These are phyloP conservation scores for Sander lucioperca DNA, from an alignment of 2,113 vertebrate species.

Conservation along the genomic window DNA sequence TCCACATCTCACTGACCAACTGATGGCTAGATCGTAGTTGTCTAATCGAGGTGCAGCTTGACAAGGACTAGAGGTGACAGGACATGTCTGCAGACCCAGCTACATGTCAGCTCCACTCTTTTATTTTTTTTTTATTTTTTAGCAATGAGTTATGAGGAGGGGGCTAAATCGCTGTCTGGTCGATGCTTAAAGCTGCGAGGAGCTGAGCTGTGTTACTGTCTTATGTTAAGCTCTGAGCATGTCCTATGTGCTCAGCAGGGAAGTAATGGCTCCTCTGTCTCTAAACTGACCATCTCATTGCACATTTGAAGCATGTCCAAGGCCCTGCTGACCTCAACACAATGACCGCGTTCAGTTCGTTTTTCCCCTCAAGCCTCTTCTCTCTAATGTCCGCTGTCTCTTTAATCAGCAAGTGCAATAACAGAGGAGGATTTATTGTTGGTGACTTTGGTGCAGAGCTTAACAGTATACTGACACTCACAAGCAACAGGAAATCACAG, in stretches of 20 bases:
- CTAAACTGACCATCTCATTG: conserved; percentile 68
- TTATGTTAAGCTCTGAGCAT: conserved; percentile 57
- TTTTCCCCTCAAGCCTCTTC: conserved; percentile 17
- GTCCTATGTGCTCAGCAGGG: conserved; percentile 68
- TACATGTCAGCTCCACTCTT: conserved; percentile 6
- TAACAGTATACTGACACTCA: conserved; percentile 46
- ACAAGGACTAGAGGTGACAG: conserved; percentile 79
- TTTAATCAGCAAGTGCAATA: conserved; percentile 58
- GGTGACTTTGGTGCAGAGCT: conserved; percentile 54
- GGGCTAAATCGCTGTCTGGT: conserved; percentile 1
- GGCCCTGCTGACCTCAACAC: conserved; percentile 69
- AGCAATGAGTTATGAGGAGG: conserved; percentile 29
- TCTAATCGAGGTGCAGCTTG: conserved; percentile 85
- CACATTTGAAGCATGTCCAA: conserved; percentile 73
- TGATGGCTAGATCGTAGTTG: conserved; percentile 28
- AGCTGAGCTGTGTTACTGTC: conserved; percentile 61
- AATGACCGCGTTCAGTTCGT: conserved; percentile 45
- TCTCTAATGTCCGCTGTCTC: conserved; percentile 35
- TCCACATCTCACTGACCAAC: conserved; percentile 15
- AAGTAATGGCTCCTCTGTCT: conserved; percentile 71
- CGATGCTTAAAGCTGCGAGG: conserved; percentile 38
- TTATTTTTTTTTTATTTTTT: conserved; percentile 9
- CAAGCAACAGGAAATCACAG: conserved; percentile 59
- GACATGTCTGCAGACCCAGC: conserved; percentile 29
- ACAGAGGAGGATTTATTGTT: conserved; percentile 49